A percentile compares a stretch with the other conserved stretches of the same genome.
These are phyloP conservation scores for Hydrotaea diabolus DNA, from an alignment of 2,888 invertebrate species.

Conservation along the genomic window DNA sequence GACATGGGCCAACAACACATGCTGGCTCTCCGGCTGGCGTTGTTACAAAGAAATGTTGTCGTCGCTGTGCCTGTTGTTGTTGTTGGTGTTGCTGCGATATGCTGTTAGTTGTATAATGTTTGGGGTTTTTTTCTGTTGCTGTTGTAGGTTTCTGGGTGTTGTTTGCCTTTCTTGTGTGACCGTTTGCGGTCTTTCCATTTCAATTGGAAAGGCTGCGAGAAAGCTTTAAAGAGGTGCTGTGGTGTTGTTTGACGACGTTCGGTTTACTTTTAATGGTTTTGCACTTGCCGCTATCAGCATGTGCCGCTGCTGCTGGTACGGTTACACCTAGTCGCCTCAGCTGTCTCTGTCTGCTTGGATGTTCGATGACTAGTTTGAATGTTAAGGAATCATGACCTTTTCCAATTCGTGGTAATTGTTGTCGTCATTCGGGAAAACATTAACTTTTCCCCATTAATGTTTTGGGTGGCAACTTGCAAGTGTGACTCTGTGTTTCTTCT, in stretches of 20 bases:
- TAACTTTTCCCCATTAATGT: neutral
- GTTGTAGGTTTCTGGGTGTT: conserved; percentile 56
- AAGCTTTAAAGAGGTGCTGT: conserved; percentile 3
- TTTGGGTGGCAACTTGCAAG: neutral
- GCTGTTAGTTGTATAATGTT: conserved; percentile 66
- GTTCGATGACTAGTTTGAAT: neutral
- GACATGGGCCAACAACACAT: conserved; percentile 68
- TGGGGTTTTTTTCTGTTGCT: neutral
- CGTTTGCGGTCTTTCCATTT: neutral
- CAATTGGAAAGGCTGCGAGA: conserved; percentile 29
- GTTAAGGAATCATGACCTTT: conserved; percentile 43
- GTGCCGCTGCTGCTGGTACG: neutral
- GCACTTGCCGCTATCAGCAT: conserved; percentile 44
- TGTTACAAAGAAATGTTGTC: conserved; percentile 36
- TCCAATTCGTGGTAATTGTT: conserved; percentile 28
- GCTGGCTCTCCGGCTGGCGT: conserved; percentile 31
- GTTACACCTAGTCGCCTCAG: conserved; percentile 17
- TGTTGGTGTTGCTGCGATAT: conserved; percentile 23
- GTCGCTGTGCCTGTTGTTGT: too few relatives aligned
- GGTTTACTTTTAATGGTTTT: conserved; percentile 52
- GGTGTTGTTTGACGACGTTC: neutral
- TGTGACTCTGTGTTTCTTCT: neutral
- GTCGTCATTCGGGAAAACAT: conserved; percentile 16
- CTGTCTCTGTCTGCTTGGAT: conserved; percentile 10
- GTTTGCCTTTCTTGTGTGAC: neutral